A percentile compares a stretch with the other conserved stretches of the same genome.
phyloP scores from a whole-genome alignment of 2,113 vertebrate species.

The Diphyllodes magnificus region DNA sequence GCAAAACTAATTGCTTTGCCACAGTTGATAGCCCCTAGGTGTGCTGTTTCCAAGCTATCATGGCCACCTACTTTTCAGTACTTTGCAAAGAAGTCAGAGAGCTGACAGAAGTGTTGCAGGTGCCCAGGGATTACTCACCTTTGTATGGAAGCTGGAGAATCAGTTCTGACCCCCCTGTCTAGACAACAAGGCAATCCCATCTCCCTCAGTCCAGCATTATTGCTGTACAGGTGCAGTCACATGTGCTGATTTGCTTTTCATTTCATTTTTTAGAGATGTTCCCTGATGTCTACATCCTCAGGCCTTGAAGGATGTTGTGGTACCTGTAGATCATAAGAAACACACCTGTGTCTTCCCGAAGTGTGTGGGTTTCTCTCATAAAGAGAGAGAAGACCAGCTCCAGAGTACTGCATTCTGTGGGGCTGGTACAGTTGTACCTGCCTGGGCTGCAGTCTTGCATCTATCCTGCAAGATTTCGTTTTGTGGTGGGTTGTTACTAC shows the following conservation, averaged over 20 bases:
- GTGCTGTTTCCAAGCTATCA: background rate
- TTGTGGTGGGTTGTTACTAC: background rate
- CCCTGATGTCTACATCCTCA: background rate
- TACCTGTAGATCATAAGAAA: background rate
- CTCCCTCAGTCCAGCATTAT: background rate
- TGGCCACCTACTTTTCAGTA: background rate
- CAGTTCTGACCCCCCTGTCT: accelerated
- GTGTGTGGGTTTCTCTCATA: background rate
- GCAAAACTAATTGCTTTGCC: background rate
- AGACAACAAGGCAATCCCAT: background rate
- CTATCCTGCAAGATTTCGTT: background rate
- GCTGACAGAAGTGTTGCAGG: background rate
- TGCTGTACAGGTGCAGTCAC: background rate
- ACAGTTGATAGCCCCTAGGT: background rate
- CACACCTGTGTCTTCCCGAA: background rate
- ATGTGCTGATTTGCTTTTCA: background rate
- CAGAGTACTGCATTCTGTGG: background rate
- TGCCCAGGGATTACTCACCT: background rate
- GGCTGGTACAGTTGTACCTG: background rate
- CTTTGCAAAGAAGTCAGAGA: background rate
- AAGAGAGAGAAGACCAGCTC: background rate
- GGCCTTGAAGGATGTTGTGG: background rate
- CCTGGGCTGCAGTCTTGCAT: background rate
- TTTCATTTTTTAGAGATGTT: background rate
- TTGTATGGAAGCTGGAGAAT: background rate